Evolutionary conservation across 2,888 invertebrate species (phyloP).

Genomic region (Eristalis intricaria): DNA sequence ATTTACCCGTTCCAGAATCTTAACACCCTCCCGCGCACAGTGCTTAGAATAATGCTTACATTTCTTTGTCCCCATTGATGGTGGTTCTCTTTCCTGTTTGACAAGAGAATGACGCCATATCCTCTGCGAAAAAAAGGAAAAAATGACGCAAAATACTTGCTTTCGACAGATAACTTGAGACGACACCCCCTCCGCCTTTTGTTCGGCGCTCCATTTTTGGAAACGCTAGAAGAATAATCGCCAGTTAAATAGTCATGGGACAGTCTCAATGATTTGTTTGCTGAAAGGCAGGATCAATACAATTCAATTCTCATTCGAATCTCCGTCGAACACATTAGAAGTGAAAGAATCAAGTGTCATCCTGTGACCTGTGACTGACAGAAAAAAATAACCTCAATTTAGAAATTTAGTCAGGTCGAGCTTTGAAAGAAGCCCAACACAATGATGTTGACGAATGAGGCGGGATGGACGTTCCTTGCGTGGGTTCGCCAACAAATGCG

Average conservation of each 20-base stretch:
- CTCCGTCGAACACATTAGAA: background rate
- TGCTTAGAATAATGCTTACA: conserved; percentile 14
- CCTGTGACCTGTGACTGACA: background rate
- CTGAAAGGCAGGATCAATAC: background rate
- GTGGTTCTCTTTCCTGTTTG: background rate
- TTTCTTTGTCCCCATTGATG: background rate
- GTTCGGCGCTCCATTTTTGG: background rate
- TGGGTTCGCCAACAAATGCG: background rate
- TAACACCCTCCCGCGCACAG: background rate
- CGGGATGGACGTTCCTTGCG: background rate
- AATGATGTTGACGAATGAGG: background rate
- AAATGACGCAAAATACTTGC: conserved; percentile 20
- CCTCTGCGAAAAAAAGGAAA: background rate
- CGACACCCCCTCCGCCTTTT: too few relatives aligned
- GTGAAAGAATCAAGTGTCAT: background rate
- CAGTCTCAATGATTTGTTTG: conserved; percentile 11
- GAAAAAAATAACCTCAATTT: background rate
- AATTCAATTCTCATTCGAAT: background rate
- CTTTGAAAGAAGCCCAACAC: background rate
- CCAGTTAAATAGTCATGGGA: background rate
- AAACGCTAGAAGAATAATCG: background rate
- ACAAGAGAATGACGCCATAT: conserved; percentile 13
- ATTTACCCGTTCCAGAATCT: background rate
- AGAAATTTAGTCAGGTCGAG: background rate
- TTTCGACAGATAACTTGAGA: background rate